Evolutionary conservation across 2,797 vertebrate genomes (phyloP).

Genomic region (Halcyon chelicuti): DNA sequence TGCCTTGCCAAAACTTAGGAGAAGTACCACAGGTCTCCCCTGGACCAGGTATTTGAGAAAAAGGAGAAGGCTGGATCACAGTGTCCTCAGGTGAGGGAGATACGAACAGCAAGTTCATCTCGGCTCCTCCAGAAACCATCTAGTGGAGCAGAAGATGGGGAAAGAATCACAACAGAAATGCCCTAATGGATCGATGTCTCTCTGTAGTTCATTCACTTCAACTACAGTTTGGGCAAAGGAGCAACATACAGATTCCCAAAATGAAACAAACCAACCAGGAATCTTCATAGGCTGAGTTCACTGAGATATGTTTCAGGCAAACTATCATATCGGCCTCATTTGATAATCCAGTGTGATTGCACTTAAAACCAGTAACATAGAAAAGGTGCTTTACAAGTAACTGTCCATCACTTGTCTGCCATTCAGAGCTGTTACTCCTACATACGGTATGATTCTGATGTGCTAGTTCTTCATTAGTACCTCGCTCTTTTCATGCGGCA

Average conservation of each 20-base stretch:
- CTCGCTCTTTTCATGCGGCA: background rate
- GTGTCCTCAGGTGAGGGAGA: background rate
- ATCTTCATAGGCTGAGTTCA: background rate
- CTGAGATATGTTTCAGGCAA: background rate
- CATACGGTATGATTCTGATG: background rate
- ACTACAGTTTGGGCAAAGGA: background rate
- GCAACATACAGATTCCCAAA: background rate
- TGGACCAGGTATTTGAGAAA: background rate
- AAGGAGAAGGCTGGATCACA: background rate
- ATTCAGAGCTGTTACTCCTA: background rate
- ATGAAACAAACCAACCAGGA: background rate
- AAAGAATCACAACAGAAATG: background rate
- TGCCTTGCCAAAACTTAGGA: background rate
- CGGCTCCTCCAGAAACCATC: background rate
- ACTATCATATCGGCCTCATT: background rate
- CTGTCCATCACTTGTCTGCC: background rate
- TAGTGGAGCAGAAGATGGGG: fast-evolving
- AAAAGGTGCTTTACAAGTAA: background rate
- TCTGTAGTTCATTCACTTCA: background rate
- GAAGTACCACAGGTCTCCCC: background rate
- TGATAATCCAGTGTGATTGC: background rate
- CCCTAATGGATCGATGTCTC: background rate
- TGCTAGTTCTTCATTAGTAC: background rate
- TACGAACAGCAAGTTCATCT: background rate
- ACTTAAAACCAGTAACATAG: background rate